Percentiles rank a stretch among this genome's conserved stretches.
Evolutionary conservation across 2,113 vertebrate species (phyloP).

Genomic region (Muntiacus reevesi): DNA sequence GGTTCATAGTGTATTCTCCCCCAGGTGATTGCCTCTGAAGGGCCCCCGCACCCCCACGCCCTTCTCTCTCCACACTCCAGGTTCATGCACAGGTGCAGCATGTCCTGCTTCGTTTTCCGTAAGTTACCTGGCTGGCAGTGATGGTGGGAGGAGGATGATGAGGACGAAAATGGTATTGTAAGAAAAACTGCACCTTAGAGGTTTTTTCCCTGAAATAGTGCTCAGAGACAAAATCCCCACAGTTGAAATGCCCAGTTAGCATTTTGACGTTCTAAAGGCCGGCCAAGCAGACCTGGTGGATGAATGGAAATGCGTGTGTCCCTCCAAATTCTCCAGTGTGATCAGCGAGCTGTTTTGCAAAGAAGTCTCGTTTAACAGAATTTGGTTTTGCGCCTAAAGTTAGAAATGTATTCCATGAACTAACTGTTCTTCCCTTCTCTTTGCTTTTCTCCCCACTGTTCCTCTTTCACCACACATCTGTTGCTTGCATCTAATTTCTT

Average conservation of each 20-base stretch:
- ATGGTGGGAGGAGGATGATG: not conserved
- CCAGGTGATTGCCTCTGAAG: conserved; percentile 41
- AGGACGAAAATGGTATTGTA: not conserved
- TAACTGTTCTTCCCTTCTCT: conserved; percentile 21
- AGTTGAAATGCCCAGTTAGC: conserved; percentile 34
- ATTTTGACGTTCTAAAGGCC: conserved; percentile 43
- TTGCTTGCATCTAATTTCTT: conserved; percentile 38
- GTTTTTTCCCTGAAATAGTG: not conserved
- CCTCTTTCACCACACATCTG: conserved; percentile 46
- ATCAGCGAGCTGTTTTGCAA: conserved; percentile 46
- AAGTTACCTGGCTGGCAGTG: not conserved
- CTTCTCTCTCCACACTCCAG: not conserved
- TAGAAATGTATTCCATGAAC: conserved; percentile 34
- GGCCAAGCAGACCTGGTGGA: not conserved
- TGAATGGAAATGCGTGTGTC: conserved; percentile 41
- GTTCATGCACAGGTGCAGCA: conserved; percentile 37
- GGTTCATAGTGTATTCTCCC: conserved; percentile 68
- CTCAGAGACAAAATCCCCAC: conserved; percentile 49
- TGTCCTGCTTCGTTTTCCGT: conserved; percentile 23
- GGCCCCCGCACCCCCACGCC: not conserved
- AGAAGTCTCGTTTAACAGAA: conserved; percentile 53
- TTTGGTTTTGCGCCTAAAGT: conserved; percentile 65
- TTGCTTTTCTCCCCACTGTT: conserved; percentile 28
- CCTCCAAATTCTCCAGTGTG: conserved; percentile 44
- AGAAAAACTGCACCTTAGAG: conserved; percentile 19